Evolutionary conservation across 2,888 invertebrate genomes (phyloP), one percentile per base, ranked within the genome.

Genomic region (Stenichneumon culpator): DNA sequence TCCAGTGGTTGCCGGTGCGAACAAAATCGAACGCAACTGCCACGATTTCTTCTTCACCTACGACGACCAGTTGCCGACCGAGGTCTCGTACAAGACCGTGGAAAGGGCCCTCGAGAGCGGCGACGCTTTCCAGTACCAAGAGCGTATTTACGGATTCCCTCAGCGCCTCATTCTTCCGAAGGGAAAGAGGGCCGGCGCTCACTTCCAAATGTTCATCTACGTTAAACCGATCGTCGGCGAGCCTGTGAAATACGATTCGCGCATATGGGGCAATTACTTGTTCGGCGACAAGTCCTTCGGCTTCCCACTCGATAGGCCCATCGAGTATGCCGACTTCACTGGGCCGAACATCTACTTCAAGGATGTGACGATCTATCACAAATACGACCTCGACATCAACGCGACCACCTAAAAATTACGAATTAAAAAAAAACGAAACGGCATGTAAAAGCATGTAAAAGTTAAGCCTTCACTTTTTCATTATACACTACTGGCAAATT

Each of bases 241-340:
- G 2, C 93, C 95, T 63, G 94, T 94, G 75, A 93, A 93, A 74
- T 95, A 94, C 81, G 94, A 92, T 92, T 95, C 94, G 3, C 89
- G 90, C 85, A 78, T 93, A 86, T 91, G 93, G 87, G 93, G 94
- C 74, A 81, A 86, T 47, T 91, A 94, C 73, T 90, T 92, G 78
- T 94, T 96, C 68, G 97, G 97, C 92, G 95, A 95, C 87, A 95
- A 95, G 92, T 95, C 97, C 67, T 94, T 96, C 90, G 97, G 97
- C 77, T 97, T 96, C 95, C 97, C 97, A 85, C 95, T 97, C 92
- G 97, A 97, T 92, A 96, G 97, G 88, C 94, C 94, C 28, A 95
- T 96, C 90, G 94, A 93, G 82, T 94, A 95, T 67, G 94, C 94
- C 70, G 94, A 94, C 85, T 97, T 96, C 95, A 95, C 95, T 87